Evolutionary conservation across 2,797 vertebrate species (phyloP).

Genomic region (Ptychadena robeensis): DNA sequence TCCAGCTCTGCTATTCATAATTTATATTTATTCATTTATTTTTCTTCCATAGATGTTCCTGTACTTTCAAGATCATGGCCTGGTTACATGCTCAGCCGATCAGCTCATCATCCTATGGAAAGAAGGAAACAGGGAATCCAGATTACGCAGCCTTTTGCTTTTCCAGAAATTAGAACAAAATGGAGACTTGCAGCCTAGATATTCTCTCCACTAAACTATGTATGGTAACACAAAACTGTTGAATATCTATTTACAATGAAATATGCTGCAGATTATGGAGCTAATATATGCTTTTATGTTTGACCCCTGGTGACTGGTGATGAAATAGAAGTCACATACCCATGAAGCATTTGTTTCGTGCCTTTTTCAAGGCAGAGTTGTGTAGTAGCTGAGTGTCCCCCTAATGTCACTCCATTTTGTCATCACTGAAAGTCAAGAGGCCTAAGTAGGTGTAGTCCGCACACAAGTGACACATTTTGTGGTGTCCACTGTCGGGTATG

Average conservation of each 20-base stretch:
- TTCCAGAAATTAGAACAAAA: slow-evolving; percentile 89
- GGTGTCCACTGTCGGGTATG: background rate
- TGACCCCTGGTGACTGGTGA: background rate
- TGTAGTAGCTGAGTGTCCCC: too few relatives aligned
- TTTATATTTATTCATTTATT: slow-evolving; percentile 36
- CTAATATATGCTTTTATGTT: background rate
- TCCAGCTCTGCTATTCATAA: background rate
- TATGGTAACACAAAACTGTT: background rate
- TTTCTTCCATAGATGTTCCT: slow-evolving; percentile 89
- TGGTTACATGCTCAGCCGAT: slow-evolving; percentile 93
- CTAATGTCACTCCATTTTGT: too few relatives aligned
- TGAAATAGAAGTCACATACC: background rate
- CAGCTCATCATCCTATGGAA: slow-evolving; percentile 95
- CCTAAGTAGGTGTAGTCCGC: too few relatives aligned
- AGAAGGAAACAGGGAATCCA: slow-evolving; percentile 87
- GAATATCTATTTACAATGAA: background rate
- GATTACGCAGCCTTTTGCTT: slow-evolving; percentile 85
- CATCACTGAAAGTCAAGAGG: too few relatives aligned
- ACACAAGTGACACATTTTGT: too few relatives aligned
- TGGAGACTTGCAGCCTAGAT: slow-evolving; percentile 73
- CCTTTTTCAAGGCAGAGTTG: too few relatives aligned
- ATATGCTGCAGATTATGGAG: background rate
- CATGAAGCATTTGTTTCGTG: background rate
- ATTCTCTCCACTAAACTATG: slow-evolving; percentile 58
- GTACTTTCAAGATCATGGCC: slow-evolving; percentile 84